A percentile compares a stretch with the other conserved stretches of the same genome.
Evolutionary conservation across 2,797 vertebrate genomes (phyloP).

Genomic region (Anguilla megastoma): DNA sequence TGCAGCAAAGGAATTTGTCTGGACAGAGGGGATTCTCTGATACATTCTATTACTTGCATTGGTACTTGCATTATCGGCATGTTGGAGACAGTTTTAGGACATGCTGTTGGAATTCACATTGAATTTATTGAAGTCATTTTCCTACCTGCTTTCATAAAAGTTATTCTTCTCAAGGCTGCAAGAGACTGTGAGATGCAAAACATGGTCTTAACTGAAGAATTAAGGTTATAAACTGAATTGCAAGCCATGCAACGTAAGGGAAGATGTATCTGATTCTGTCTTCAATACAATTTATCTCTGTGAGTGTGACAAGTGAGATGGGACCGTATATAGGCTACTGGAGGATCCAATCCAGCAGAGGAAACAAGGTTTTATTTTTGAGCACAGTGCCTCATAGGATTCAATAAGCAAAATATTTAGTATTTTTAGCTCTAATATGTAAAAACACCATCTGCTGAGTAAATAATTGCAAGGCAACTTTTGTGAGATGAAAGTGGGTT

Average conservation of each 20-base stretch:
- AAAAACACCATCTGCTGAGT: neutral
- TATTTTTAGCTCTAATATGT: neutral
- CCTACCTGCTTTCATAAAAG: neutral
- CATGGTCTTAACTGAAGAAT: neutral
- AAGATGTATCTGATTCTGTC: neutral
- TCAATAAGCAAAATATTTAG: neutral
- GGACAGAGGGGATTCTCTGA: slow-evolving; percentile 18
- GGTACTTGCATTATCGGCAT: neutral
- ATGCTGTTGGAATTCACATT: neutral
- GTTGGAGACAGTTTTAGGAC: neutral
- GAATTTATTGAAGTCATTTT: neutral
- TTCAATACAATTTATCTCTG: neutral
- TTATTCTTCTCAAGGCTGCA: neutral
- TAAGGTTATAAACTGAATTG: neutral
- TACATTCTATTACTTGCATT: neutral
- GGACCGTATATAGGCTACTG: neutral
- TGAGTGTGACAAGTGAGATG: neutral
- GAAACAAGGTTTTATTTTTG: neutral
- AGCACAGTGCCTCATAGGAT: neutral
- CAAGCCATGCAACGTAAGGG: neutral
- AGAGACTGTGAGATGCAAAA: neutral
- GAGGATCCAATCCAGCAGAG: neutral
- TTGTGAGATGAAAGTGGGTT: neutral
- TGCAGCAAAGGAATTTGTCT: neutral
- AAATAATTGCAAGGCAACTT: neutral